phyloP scores from a whole-genome alignment of 1,140 invertebrate species.

The Drosophila bocqueti region DNA sequence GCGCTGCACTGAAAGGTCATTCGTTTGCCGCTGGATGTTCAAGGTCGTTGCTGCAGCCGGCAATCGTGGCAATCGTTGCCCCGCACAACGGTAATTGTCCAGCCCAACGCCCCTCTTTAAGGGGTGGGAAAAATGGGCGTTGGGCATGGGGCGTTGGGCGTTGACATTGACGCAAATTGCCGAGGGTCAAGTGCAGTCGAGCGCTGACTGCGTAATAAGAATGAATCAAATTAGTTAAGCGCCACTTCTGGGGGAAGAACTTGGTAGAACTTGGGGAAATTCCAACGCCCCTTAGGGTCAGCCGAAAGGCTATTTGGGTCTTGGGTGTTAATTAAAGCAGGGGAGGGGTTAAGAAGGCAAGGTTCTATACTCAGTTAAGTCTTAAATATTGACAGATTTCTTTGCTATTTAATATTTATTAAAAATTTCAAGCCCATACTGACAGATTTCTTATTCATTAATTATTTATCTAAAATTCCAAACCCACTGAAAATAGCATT shows the following conservation, averaged over 20 bases:
- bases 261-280: constrained; percentile 18
- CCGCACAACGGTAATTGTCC: constrained; percentile 59
- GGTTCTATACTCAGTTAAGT: neutral
- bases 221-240: constrained; percentile 73
- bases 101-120: constrained; percentile 13
- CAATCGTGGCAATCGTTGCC: constrained; percentile 40
- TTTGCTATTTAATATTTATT: neutral
- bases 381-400: neutral
- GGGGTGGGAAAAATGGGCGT: neutral
- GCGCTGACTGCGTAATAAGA: constrained; percentile 56
- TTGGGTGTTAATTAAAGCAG: neutral
- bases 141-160: constrained; percentile 19
- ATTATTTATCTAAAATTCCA: neutral
- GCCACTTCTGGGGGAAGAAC: constrained; percentile 37
- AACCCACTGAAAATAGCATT: no score
- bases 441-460: no score
- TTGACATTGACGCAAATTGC: constrained; percentile 79
- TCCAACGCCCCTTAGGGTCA: constrained; percentile 1
- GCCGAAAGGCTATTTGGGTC: neutral
- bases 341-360: neutral
- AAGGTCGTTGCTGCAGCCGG: constrained; percentile 65
- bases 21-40: constrained; percentile 57
- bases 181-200: constrained; percentile 73
- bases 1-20: constrained; percentile 72
- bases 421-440: neutral